These are phyloP conservation scores for Pseudomyrmex concolor DNA, from an alignment of 1,140 invertebrate genomes.

Conservation along the genomic window DNA sequence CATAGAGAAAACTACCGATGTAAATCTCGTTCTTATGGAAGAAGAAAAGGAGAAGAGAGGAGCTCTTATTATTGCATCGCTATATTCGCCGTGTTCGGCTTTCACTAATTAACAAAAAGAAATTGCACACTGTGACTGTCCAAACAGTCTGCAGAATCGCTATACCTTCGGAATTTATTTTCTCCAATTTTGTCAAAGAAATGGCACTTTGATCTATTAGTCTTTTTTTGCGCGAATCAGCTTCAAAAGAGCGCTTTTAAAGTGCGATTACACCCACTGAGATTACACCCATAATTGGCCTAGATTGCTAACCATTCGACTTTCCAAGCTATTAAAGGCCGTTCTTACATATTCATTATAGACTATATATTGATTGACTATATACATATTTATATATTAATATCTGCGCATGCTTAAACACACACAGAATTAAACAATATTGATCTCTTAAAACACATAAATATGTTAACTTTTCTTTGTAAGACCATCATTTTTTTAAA, in stretches of 20 bases:
- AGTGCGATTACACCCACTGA: conserved; percentile 18
- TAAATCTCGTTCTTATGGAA: not conserved
- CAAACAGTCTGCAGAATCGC: conserved; percentile 1
- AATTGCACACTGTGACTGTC: not conserved
- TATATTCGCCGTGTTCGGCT: not conserved
- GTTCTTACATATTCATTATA: not conserved
- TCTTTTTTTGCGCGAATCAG: not conserved
- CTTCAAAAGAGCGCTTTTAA: not conserved
- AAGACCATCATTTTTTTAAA: too few relatives aligned
- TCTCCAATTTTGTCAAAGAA: not conserved
- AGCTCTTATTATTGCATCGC: conserved; percentile 28
- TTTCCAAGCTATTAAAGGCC: not conserved
- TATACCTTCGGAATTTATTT: conserved; percentile 13
- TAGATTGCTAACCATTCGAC: conserved; percentile 32
- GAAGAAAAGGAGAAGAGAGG: too few relatives aligned
- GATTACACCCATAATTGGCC: conserved; percentile 38
- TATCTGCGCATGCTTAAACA: not conserved
- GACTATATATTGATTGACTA: conserved; percentile 9
- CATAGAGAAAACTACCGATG: not conserved
- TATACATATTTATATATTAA: conserved; percentile 39
- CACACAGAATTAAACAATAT: conserved; percentile 3
- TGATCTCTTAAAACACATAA: conserved; percentile 1
- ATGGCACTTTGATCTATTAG: conserved; percentile 7
- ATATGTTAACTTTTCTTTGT: too few relatives aligned
- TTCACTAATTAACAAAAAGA: conserved; percentile 22